Evolutionary conservation across 2,797 vertebrate genomes (phyloP), one percentile per base, ranked within the genome.

Genomic region (Sebastiscus albofasciatus): DNA sequence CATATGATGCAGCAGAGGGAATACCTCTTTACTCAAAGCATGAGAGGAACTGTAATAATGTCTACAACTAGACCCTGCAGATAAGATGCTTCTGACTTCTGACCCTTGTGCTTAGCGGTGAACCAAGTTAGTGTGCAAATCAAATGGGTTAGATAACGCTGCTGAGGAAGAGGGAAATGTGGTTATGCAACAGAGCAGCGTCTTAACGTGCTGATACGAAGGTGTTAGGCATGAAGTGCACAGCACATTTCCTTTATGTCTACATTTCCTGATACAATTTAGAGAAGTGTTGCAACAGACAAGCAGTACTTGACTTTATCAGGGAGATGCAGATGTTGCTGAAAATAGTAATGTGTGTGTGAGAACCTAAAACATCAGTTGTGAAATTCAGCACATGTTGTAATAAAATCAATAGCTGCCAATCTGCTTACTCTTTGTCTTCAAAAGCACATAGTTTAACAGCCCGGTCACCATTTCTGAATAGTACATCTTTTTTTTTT

Each of bases 81-180:
- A 60, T 42, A 5, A 65, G 60, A 49, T 34, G 27, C 13, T 2
- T 8, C 12, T 22, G 52, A 42, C 11, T 20, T 31, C 13, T 77
- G 29, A 76, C 24, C 36, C 1, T 27, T 4, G 8, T 26, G 58
- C 10, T 97, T 95, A 88, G 96, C 95, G 0, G 93, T 96, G 12
- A 71, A 69, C 2, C 27, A 24, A 16, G 42, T 49, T 27, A 2
- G 5, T 13, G 6, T 20, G 14, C 4, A 60, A 14, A 34, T 1
- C 0, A 3, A 11, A 7, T 6, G 4, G 1, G 2, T 52, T 1
- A 67, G 24, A 55, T 29, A 70, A 72, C 6, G 1, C 18, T 22
- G 56, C 22, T 31, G 31, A 72, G 69, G 54, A 79, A 81, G 8
- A 16, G 42, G 29, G 67, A 75, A 74, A 36, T n/a, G 27, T 6